Base-by-base conservation (phyloP, 2,797 vertebrate species). In the Cuniculus paca region DNA sequence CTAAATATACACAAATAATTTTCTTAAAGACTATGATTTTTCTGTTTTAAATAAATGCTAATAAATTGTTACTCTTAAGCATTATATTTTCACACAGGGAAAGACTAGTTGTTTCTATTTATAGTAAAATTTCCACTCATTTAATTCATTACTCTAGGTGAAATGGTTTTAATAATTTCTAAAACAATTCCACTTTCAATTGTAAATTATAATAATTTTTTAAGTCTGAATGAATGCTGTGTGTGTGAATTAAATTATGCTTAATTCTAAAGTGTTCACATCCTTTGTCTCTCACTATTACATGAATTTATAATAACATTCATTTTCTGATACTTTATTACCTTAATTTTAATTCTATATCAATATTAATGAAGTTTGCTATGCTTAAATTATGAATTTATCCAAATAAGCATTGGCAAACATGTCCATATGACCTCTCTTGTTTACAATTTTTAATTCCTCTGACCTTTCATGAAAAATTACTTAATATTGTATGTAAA, bases 151-250 rank as follows among this genome's bases (percentile, higher is more conserved):
- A 95, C 89, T 89, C 24, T 48, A 77, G 8, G 6, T 83, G 26
- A 70, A 75, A 24, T 58, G 45, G 12, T 14, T 86, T 90, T 88
- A 92, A 77, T 84, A 84, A 82, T 90, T 90, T 92, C 39, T 92
- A 83, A 93, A 85, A 56, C 13, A 78, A 58, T 54, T 83, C 6
- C 5, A 63, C 4, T 54, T 94, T 82, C 2, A 65, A 75, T 89
- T 84, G 28, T 26, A 77, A 79, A 95, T 83, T 42, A 54, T 9
- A 82, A 68, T 80, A 61, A 85, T 61, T 84, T 63, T 79, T 60
- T 52, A 36, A 14, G 72, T 72, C 2, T 83, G 75, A 88, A 56
- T 31, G 61, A 24, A 14, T 60, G 22, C 7, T 78, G 0, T 86
- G 42, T 75, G 0, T 50, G 2, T 84, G 34, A 2, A 16, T 77